Base-by-base conservation (phyloP, 2,888 invertebrate genomes). In the Cerceris rybyensis region DNA sequence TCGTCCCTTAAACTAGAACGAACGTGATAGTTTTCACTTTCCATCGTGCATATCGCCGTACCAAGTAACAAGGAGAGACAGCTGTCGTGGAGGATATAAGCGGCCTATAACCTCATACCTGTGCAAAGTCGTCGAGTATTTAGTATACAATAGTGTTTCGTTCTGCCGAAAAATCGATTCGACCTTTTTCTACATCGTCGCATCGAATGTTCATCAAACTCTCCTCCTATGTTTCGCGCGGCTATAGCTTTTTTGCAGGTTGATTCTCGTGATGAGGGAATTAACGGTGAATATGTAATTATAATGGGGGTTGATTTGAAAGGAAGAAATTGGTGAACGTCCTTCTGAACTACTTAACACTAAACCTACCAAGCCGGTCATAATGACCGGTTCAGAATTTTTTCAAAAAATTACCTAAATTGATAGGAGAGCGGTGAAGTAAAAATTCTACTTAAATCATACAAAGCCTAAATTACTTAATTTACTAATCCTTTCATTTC, bases 51-150 rank as follows among this genome's bases (percentile, higher is more conserved):
- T 16, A 42, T 13, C 7, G 41, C 13, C 41, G 41, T 41, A 41
- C 41, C 46, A 17, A 49, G 39, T 41, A 17, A 9, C 16, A 42
- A 14, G 16, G 42, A 14, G 28, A 39, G 17, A 39, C 65, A 65
- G 65, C 42, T 65, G 65, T 65, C 41, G 41, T 17, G 41, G 16
- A 14, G 55, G 65, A 52, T 42, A 65, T 65, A 65, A 55, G 65
- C 14, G 52, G 11, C 41, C 54, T 64, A 64, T 52, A 65, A 55
- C 42, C 17, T n/a, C 54, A 13, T 39, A 65, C 54, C 14, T 13
- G 14, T 13, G 13, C 63, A 28, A 50, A 63, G 28, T 63, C 63
- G 65, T 54, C 65, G 55, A 16, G 43, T 55, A 55, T 42, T 65
- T 65, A 65, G 14, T 54, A 50, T 41, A 41, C 14, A 65, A 43